phyloP scores from a whole-genome alignment of 2,888 invertebrate genomes.

The Microctonus brassicae region DNA sequence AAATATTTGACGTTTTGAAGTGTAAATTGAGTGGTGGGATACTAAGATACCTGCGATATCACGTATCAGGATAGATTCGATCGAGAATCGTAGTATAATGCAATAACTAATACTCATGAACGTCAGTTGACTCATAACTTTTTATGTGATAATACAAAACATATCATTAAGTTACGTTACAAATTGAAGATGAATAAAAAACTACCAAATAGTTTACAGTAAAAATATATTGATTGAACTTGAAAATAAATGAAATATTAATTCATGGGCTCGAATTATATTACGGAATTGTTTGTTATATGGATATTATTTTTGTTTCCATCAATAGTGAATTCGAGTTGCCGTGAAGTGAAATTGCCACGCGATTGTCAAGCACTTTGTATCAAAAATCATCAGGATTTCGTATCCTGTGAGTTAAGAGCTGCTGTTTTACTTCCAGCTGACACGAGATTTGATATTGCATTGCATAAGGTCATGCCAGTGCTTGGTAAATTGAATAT shows the following conservation, averaged over 20 bases:
- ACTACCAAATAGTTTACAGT: no score
- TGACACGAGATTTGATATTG: conserved; percentile 75
- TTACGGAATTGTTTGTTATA: conserved; percentile 28
- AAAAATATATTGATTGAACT: no score
- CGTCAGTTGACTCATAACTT: conserved; percentile 7
- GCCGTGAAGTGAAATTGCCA: conserved; percentile 58
- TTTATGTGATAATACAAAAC: not conserved
- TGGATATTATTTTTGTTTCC: conserved; percentile 10
- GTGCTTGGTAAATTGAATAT: conserved; percentile 63
- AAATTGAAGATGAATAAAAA: no score
- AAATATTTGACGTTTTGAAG: no score
- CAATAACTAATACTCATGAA: conserved; percentile 9
- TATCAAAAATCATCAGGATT: conserved; percentile 62
- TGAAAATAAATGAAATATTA: no score
- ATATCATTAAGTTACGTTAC: not conserved
- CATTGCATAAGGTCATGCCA: conserved; percentile 78
- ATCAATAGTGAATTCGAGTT: conserved; percentile 41
- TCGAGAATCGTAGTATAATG: not conserved
- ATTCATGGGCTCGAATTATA: conserved; percentile 42
- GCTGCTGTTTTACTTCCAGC: conserved; percentile 78
- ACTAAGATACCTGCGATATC: not conserved
- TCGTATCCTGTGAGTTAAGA: conserved; percentile 73
- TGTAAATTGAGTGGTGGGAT: not conserved
- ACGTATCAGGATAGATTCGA: not conserved
- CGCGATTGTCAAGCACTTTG: conserved; percentile 72